phyloP scores from a whole-genome alignment of 2,797 vertebrate genomes.

The Betta splendens region DNA sequence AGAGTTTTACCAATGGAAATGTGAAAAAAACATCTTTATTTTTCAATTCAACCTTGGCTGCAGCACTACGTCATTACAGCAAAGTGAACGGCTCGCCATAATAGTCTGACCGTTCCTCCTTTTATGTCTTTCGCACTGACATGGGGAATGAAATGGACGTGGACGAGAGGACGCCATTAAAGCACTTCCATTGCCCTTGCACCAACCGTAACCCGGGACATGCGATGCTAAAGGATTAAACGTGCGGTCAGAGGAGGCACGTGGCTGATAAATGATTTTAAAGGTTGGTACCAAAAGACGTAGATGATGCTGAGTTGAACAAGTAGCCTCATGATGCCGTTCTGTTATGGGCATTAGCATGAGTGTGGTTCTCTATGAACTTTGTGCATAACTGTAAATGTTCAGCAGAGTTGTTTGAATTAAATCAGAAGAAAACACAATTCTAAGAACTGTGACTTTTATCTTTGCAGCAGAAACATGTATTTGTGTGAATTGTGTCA shows the following conservation, averaged over 20 bases:
- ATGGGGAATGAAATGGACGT: conserved; percentile 55
- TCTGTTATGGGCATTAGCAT: background rate
- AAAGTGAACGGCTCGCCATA: conserved; percentile 43
- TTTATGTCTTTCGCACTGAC: conserved; percentile 34
- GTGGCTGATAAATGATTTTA: conserved; percentile 15
- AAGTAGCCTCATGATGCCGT: background rate
- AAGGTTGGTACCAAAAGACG: conserved; percentile 29
- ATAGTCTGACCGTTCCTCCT: conserved; percentile 44
- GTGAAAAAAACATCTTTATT: background rate
- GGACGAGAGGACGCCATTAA: conserved; percentile 42
- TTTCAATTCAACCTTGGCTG: conserved; percentile 51
- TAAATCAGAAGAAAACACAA: no score
- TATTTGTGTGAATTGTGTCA: no score
- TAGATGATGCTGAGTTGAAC: conserved; percentile 4
- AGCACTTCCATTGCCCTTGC: conserved; percentile 63
- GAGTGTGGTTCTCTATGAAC: background rate
- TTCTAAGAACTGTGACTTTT: no score
- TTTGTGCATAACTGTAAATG: no score
- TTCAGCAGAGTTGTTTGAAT: no score
- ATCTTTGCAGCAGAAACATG: no score
- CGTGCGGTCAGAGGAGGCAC: conserved; percentile 24
- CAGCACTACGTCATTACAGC: conserved; percentile 47
- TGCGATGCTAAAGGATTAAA: conserved; percentile 38
- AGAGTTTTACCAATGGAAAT: conserved; percentile 28
- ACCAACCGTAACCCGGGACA: conserved; percentile 44